Conservation (phyloP, 2,797 vertebrate genomes). For the Staurois parvus region DNA sequence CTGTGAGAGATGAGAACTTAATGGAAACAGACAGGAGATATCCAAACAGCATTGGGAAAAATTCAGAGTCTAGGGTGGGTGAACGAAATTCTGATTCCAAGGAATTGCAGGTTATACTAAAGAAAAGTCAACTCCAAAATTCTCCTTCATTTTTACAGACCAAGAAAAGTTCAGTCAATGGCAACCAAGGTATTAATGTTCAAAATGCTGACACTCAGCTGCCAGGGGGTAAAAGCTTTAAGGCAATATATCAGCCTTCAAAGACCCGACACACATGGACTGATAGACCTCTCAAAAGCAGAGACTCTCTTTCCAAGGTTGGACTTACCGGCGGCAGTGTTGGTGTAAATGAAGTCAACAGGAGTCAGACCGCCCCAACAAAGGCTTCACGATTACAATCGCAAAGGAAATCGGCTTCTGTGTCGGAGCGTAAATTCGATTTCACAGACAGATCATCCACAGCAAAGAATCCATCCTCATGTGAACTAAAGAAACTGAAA, state of each 20-base stretch:
- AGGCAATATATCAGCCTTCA: neutral
- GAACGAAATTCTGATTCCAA: neutral
- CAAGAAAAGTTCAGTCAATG: neutral
- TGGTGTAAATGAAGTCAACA: too few relatives aligned
- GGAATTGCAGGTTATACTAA: neutral
- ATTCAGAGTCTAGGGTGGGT: neutral
- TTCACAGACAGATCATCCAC: neutral
- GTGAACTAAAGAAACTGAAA: slow-evolving; percentile 27
- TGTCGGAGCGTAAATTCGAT: neutral
- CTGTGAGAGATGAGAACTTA: slow-evolving; percentile 3
- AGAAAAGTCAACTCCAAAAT: neutral
- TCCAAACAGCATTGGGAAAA: neutral
- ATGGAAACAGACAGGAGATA: neutral
- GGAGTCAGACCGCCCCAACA: neutral
- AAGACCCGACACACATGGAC: neutral
- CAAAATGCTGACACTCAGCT: neutral
- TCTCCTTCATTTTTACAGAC: neutral
- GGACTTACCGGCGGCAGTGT: neutral
- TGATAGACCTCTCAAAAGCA: neutral
- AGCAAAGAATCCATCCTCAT: neutral
- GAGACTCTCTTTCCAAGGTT: neutral
- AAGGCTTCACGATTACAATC: neutral
- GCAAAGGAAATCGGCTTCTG: neutral
- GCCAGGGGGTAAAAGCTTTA: neutral
- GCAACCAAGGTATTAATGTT: neutral